Base-by-base conservation (phyloP, 2,797 vertebrate species). In the Muscicapa striata region DNA sequence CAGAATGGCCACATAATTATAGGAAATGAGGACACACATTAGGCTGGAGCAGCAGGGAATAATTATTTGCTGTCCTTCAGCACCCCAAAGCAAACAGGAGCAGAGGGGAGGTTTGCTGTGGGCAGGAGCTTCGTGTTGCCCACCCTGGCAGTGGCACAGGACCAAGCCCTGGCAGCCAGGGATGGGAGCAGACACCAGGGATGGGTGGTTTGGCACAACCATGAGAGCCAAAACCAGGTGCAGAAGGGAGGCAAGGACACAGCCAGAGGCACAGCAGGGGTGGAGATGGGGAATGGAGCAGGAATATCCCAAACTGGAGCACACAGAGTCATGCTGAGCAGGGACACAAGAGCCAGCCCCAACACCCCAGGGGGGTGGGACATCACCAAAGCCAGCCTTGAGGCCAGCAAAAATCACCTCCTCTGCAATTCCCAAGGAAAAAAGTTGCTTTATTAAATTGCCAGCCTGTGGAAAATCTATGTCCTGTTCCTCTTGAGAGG, bases 361-460 rank as follows among this genome's bases (percentile, higher is more conserved):
- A 0, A 84, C 18, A 32, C 29, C 59, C 87, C 68, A 6, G 34
- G 13, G 59, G 69, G 45, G 20, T 26, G 15, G 83, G 23, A 36
- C 67, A 84, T 40, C 68, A 80, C 86, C 83, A 58, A 13, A 70
- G 15, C 55, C 66, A 87, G 70, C 36, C 67, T 41, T 32, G 34
- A 20, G 79, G 62, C 38, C 66, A 61, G 84, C 27, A 48, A 95
- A 93, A 96, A 87, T 68, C 49, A 89, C 85, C 52, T 90, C 7
- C 2, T 69, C 70, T 80, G 81, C 57, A 36, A 87, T 94, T 61
- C 43, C 36, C 3, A 86, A 83, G 82, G 49, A 86, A 84, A 23
- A 74, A 95, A 87, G 57, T 70, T 72, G 59, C 75, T 82, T 83
- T 89, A 75, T 91, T 89, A 78, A 89, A 97, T 93, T 48, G 18